Conservation (phyloP, 2,113 vertebrate species). For the Vulpes lagopus region DNA sequence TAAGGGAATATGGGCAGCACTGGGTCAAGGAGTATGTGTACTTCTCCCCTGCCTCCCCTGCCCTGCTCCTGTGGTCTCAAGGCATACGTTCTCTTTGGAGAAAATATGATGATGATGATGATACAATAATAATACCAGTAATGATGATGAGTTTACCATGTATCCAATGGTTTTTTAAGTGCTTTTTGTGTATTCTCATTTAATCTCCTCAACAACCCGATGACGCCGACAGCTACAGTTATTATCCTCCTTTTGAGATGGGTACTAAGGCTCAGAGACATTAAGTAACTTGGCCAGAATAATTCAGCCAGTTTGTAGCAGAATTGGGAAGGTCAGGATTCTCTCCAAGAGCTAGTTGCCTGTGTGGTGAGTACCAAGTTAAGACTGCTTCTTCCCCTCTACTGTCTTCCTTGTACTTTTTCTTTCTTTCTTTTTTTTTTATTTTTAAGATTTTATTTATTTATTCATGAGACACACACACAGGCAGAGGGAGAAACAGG, state of each 20-base stretch:
- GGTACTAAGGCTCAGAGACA: conserved; percentile 8
- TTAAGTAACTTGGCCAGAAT: conserved; percentile 33
- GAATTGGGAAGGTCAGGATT: conserved; percentile 18
- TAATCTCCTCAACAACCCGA: neutral
- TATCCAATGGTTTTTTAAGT: conserved; percentile 2
- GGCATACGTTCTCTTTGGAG: neutral
- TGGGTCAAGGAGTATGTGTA: neutral
- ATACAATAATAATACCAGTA: neutral
- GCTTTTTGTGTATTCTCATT: conserved; percentile 46
- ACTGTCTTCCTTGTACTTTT: neutral
- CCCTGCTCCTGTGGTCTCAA: neutral
- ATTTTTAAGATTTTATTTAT: too few relatives aligned
- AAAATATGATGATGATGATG: neutral
- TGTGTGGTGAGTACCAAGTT: neutral
- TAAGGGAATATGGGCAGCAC: neutral
- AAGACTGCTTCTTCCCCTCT: conserved; percentile 15
- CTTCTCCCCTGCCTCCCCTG: neutral
- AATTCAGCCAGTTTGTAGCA: conserved; percentile 8
- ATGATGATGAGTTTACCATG: neutral
- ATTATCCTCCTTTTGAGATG: conserved; percentile 49
- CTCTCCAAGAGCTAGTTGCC: neutral
- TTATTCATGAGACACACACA: too few relatives aligned
- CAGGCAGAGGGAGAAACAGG: too few relatives aligned
- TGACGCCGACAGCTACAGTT: conserved; percentile 22
- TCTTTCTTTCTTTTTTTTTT: neutral